Evolutionary conservation across 2,113 vertebrate genomes (phyloP).

Genomic region (Pelobates fuscus): DNA sequence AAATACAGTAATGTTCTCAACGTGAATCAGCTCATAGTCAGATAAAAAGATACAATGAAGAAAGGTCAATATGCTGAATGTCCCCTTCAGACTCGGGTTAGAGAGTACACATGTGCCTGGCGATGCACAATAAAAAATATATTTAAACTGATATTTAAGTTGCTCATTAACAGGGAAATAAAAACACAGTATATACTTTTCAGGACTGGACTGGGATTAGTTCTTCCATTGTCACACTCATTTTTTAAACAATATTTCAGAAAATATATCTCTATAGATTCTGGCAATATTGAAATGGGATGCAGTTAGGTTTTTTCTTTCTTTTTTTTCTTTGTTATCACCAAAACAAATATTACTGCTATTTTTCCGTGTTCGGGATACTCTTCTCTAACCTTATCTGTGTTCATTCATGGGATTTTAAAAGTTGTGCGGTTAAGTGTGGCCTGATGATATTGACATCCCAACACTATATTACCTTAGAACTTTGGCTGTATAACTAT

Average conservation of each 20-base stretch:
- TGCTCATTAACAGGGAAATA: background rate
- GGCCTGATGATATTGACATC: no score
- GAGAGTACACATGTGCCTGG: background rate
- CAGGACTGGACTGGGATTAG: background rate
- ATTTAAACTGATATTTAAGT: background rate
- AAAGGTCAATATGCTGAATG: slow-evolving; percentile 33
- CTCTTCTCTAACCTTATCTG: no score
- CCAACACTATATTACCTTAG: no score
- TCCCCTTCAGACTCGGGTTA: slow-evolving; percentile 23
- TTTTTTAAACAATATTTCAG: background rate
- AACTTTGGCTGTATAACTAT: no score
- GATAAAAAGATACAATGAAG: slow-evolving; percentile 13
- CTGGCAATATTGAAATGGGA: no score
- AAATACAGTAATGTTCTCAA: slow-evolving; percentile 45
- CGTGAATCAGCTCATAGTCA: slow-evolving; percentile 22
- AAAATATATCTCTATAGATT: background rate
- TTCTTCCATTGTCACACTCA: background rate
- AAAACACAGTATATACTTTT: background rate
- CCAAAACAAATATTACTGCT: no score
- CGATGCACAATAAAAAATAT: slow-evolving; percentile 1
- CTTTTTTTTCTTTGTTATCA: no score
- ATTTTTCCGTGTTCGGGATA: no score
- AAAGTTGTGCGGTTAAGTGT: no score
- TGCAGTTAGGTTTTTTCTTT: no score
- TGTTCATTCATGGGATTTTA: no score